Evolutionary conservation across 2,113 vertebrate genomes (phyloP), one percentile per base, ranked within the genome.

Genomic region (Spermophilus dauricus): DNA sequence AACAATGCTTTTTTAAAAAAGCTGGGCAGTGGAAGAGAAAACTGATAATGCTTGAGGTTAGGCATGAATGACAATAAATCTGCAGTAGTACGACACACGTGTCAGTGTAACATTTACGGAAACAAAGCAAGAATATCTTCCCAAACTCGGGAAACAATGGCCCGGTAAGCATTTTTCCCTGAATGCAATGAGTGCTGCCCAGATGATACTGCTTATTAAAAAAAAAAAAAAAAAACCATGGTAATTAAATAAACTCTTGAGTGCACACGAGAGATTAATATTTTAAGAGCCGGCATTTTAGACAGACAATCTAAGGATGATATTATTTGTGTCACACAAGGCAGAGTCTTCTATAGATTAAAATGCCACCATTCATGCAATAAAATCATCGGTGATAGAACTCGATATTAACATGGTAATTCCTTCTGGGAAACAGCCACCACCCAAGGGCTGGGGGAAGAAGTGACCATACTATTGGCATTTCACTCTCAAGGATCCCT

Each of bases 261-360:
- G 91, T 91, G 90, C 91, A 39, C 94, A 91, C 88, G 88, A 97
- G 39, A 94, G 98, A 94, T 98, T 95, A 97, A 98, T 98, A 95
- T 98, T 98, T 98, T 98, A 98, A 98, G 56, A 93, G 81, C 90
- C 82, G 91, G 72, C 94, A 83, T 98, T 98, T 98, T 87, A 95
- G 87, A 97, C 58, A 97, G 69, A 96, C 65, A 89, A 34, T 89
- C 96, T 93, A 94, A 98, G 76, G 73, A 86, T 65, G 12, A 1
- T 51, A 94, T 97, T 97, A 96, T 2, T 61, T 85, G 34, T 95
- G 94, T 82, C 94, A 89, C 97, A 85, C 92, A 94, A 89, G 45
- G 61, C 69, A 91, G 65, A 95, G 82, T 85, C 48, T 97, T 97
- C 72, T 0, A 51, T 34, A 90, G 70, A 70, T 91, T 93, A 94